A percentile compares a stretch with the other conserved stretches of the same genome.
phyloP scores from a whole-genome alignment of 2,797 vertebrate species.

The Premnoplex brunnescens region DNA sequence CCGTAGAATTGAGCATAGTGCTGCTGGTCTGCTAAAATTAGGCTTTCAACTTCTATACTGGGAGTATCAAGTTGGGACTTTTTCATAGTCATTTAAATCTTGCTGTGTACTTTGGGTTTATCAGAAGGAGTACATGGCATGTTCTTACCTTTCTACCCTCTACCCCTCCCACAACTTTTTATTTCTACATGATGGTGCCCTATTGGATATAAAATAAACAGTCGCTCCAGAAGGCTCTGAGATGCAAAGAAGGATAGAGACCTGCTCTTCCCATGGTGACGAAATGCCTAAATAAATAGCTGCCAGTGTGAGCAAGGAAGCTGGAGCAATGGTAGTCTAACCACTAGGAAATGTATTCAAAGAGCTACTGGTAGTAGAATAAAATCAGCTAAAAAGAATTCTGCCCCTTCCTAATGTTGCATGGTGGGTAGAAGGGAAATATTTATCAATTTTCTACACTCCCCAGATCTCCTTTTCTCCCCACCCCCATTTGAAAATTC shows the following conservation, averaged over 20 bases:
- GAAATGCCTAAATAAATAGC: slow-evolving; percentile 18
- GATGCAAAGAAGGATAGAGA: not conserved
- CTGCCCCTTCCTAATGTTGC: not conserved
- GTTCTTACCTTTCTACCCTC: not conserved
- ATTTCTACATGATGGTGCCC: not conserved
- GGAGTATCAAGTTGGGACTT: not conserved
- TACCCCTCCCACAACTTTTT: not conserved
- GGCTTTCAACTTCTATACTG: not conserved
- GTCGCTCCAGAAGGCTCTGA: not conserved
- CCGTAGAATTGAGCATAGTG: not conserved
- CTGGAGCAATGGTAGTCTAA: not conserved
- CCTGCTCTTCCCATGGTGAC: not conserved
- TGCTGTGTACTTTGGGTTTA: not conserved
- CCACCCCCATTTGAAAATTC: not conserved
- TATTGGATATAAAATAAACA: slow-evolving; percentile 16
- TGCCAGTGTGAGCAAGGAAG: not conserved
- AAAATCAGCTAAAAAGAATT: slow-evolving; percentile 7
- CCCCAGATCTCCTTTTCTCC: rapidly evolving
- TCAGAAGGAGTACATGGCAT: not conserved
- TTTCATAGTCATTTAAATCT: not conserved
- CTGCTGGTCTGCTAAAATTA: not conserved
- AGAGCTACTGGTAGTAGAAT: not conserved
- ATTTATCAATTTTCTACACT: not conserved
- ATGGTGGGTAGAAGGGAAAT: not conserved
- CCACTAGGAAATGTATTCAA: not conserved